Percentiles rank a stretch among this genome's conserved stretches.
Conservation (phyloP, 2,888 invertebrate species). For the Celastrina argiolus region DNA sequence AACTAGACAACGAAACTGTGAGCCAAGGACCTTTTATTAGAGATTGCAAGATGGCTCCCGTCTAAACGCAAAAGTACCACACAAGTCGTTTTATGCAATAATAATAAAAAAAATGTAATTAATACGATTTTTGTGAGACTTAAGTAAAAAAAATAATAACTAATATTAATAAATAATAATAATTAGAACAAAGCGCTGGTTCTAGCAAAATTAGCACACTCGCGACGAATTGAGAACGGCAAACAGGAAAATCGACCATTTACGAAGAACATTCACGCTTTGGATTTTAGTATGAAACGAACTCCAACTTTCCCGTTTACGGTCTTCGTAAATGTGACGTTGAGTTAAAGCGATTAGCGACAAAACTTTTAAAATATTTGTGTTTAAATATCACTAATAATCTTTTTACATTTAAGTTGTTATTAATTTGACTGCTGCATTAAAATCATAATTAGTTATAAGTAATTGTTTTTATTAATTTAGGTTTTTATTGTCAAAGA, state of each 20-base stretch:
- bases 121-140: conserved; percentile 56
- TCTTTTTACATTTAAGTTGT: conserved; percentile 25
- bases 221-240: conserved; percentile 70
- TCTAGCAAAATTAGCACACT: conserved; percentile 65
- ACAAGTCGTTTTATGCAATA: conserved; percentile 79
- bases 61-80: conserved; percentile 87
- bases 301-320: conserved; percentile 3
- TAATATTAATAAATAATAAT: conserved; percentile 67
- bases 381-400: no score
- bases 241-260: conserved; percentile 77
- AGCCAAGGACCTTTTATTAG: conserved; percentile 91
- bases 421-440: conserved; percentile 4
- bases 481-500: not conserved
- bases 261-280: conserved; percentile 59
- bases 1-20: conserved; percentile 90
- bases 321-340: conserved; percentile 15
- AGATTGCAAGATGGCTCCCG: conserved; percentile 92
- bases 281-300: conserved; percentile 29
- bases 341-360: no score
- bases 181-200: conserved; percentile 61
- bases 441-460: not conserved
- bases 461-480: not conserved
- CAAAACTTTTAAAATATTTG: conserved; percentile 2
- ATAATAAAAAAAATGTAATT: conserved; percentile 52
- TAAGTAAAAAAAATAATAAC: conserved; percentile 68